phyloP scores from a whole-genome alignment of 1,140 invertebrate genomes.

The Pachyrhynchus sulphureomaculatus region DNA sequence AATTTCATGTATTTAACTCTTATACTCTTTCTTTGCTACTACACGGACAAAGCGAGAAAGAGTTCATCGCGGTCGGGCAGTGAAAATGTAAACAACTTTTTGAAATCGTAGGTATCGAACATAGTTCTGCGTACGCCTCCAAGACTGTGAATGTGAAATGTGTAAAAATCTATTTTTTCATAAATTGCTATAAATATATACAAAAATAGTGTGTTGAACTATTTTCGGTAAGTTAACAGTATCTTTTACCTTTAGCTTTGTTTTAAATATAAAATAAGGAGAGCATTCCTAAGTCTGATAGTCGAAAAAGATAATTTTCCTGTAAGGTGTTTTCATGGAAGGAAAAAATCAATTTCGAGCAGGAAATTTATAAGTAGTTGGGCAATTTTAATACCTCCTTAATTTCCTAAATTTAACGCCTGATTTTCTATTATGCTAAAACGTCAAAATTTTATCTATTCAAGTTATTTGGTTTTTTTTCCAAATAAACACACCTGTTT shows the following conservation, averaged over 20 bases:
- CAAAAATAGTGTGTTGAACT: not conserved
- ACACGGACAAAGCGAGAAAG: too few relatives aligned
- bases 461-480: too few relatives aligned
- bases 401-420: too few relatives aligned
- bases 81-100: too few relatives aligned
- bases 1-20: too few relatives aligned
- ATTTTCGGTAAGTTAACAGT: conserved; percentile 1
- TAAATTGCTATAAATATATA: conserved; percentile 1
- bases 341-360: not conserved
- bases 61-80: too few relatives aligned
- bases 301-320: not conserved
- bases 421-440: too few relatives aligned
- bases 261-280: not conserved
- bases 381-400: too few relatives aligned
- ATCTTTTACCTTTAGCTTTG: not conserved
- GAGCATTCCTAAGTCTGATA: not conserved
- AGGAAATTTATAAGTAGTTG: too few relatives aligned
- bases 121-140: conserved; percentile 1
- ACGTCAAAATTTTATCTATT: too few relatives aligned
- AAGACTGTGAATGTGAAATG: not conserved
- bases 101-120: not conserved
- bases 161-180: conserved; percentile 3
- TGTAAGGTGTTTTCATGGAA: not conserved
- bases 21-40: too few relatives aligned
- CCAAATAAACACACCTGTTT: too few relatives aligned